Evolutionary conservation across 2,888 invertebrate species (phyloP).

Genomic region (Dryadula phaetusa): DNA sequence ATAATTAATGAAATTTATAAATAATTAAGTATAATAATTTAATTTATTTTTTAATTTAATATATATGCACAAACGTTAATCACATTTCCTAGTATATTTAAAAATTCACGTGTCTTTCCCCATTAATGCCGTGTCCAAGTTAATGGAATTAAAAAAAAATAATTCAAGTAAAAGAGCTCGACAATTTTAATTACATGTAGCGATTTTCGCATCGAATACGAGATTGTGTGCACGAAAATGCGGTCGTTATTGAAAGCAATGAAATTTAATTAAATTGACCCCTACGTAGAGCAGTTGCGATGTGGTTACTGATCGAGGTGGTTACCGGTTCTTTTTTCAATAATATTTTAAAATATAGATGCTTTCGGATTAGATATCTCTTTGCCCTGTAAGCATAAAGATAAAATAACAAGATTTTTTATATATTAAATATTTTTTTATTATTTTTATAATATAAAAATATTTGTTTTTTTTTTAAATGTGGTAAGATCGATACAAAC

Average conservation of each 20-base stretch:
- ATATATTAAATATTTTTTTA: too few species aligned
- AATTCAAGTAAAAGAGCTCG: slow-evolving; percentile 7
- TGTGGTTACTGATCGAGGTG: not conserved
- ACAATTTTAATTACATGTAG: slow-evolving; percentile 24
- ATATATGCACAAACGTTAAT: not conserved
- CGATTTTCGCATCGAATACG: slow-evolving; percentile 18
- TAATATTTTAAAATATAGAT: too few species aligned
- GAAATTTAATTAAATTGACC: slow-evolving; percentile 19
- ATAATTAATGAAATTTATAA: too few species aligned
- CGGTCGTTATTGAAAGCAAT: slow-evolving; percentile 16
- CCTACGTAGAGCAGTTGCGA: not conserved
- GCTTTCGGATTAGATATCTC: too few species aligned
- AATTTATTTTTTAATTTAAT: too few species aligned
- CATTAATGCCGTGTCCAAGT: not conserved
- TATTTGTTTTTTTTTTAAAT: too few species aligned
- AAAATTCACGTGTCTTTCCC: not conserved
- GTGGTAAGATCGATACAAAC: too few species aligned
- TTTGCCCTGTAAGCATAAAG: too few species aligned
- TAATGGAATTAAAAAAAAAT: not conserved
- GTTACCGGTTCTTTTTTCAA: not conserved
- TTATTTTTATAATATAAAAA: too few species aligned
- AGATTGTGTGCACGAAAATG: slow-evolving; percentile 16
- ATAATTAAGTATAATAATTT: too few species aligned
- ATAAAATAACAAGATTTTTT: too few species aligned
- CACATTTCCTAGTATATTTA: too few species aligned